Evolutionary conservation across 2,797 vertebrate genomes (phyloP).

Genomic region (Molothrus ater): DNA sequence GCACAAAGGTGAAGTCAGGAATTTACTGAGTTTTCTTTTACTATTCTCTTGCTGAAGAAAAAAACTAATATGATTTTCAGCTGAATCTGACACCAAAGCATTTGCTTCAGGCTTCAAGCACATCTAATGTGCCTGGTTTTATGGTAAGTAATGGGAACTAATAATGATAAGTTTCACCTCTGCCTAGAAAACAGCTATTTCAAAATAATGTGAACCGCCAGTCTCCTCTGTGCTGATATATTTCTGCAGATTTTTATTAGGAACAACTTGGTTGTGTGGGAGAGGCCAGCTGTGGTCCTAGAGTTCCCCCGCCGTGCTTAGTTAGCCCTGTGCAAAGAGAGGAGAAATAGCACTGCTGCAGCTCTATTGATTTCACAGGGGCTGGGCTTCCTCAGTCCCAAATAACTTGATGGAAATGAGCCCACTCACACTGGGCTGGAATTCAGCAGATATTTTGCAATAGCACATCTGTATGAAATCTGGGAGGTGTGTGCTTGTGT

Average conservation of each 20-base stretch:
- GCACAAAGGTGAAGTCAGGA: conserved; percentile 44
- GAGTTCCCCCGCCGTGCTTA: background rate
- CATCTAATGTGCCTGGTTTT: conserved; percentile 43
- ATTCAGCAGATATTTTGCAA: background rate
- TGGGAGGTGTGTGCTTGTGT: fast-evolving
- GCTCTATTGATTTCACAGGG: background rate
- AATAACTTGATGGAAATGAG: background rate
- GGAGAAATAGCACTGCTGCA: background rate
- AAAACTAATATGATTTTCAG: conserved; percentile 59
- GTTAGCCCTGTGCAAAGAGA: background rate
- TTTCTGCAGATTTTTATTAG: background rate
- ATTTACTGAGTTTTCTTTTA: conserved; percentile 60
- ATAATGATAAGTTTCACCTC: conserved; percentile 52
- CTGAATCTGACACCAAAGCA: conserved; percentile 58
- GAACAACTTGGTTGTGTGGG: background rate
- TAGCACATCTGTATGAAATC: background rate
- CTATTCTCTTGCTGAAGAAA: conserved; percentile 34
- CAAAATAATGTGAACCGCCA: conserved; percentile 8
- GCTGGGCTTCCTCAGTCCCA: background rate
- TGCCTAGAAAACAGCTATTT: conserved; percentile 52
- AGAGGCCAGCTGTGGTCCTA: background rate
- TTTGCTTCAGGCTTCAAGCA: conserved; percentile 40
- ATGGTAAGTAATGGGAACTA: conserved; percentile 62
- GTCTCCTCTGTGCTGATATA: background rate
- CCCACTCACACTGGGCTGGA: background rate